Evolutionary conservation across 2,888 invertebrate species (phyloP), one percentile per base, ranked within the genome.

Genomic region (Apocheima hispidaria): DNA sequence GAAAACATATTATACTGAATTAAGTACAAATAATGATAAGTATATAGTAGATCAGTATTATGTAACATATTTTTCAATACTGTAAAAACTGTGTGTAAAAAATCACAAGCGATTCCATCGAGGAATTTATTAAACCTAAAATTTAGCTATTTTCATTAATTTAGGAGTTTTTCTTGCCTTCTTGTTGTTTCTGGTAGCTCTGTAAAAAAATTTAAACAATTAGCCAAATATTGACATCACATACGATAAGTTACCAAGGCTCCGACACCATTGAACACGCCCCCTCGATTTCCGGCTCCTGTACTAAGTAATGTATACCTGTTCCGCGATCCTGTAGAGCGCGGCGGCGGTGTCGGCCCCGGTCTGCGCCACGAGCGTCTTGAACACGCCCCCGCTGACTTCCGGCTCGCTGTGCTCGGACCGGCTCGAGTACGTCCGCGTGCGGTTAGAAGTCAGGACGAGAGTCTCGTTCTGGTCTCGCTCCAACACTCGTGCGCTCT

Each of bases 321-420:
- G 90, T 73, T 94, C 93, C 0, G 96, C 96, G 68, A 95, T 92
- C 49, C 90, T 82, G 43, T 90, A 87, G 2, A 96, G 77, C 41
- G 93, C 83, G 3, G 93, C 88, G 0, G 95, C 93, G 10, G 94
- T 95, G 5, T 93, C 88, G 0, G 83, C 77, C 0, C 96, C 96
- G 0, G 96, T 96, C 76, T 96, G 95, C 40, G 96, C 94, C 0
- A 96, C 95, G 72, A 97, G 86, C 12, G 93, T 86, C 66, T 94
- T 94, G 75, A 97, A 94, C 57, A 94, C 91, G 0, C 96, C 95
- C 2, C 96, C 95, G 4, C 87, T 85, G 28, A 89, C 84, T 18
- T 94, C 88, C 0, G 64, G 64, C 1, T 87, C 86, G 7, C 77
- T 79, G 2, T 66, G 12, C 50, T 88, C 89, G 0, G 88, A 88